Evolutionary conservation across 2,113 vertebrate species (phyloP), one percentile per base, ranked within the genome.

Genomic region (Excalfactoria chinensis): DNA sequence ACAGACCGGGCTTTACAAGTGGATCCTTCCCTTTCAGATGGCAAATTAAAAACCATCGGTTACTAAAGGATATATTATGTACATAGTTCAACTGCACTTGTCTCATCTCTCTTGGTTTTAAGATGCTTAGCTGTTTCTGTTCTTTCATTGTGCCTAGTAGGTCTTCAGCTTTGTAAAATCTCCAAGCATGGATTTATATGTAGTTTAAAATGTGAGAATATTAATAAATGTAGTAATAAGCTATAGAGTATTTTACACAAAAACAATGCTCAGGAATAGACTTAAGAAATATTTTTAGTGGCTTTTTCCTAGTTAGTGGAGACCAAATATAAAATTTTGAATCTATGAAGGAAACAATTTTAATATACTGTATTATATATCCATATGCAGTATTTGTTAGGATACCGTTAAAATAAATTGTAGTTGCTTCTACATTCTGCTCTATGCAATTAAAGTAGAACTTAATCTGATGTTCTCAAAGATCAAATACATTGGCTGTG

Each of bases 231-330:
- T 90, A 86, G 59, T 93, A 90, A 90, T 88, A 88, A 89, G 88
- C 23, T n/a, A n/a, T 18, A 75, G 68, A 73, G 30, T 93, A 84
- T 91, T 93, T 95, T 96, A 82, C 34, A 34, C 90, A 44, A 81
- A 88, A 93, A 77, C 41, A 85, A 79, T 94, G 87, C 95, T 96
- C 94, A 95, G 94, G 94, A 94, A 95, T 80, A 83, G 95, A 72
- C 72, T 73, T 71, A 92, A 92, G 66, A 79, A 94, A 86, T 93
- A 93, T 86, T 93, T 94, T 77, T 62, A 81, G 82, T 96, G 83
- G 0, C 9, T 75, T 85, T 71, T 86, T 41, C 49, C n/a, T 74
- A 25, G 75, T 92, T 74, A 35, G 26, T 82, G 69, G 46, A 94
- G 80, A 86, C 82, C 75, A 96, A 95, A 95, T 87, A 78, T 80